Evolutionary conservation across 2,888 invertebrate genomes (phyloP).

Genomic region (Mamestra brassicae): DNA sequence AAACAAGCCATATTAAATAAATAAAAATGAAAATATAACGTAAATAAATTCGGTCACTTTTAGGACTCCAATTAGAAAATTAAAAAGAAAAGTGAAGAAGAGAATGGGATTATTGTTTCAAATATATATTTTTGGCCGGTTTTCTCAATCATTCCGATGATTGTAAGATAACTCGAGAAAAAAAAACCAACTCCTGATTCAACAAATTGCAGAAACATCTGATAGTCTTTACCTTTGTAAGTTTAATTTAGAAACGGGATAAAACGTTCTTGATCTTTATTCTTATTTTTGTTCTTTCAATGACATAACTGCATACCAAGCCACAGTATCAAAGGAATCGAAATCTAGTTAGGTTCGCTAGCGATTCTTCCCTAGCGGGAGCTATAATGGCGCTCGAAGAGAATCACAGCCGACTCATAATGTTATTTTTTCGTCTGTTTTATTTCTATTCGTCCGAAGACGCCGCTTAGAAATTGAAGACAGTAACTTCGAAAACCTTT

Average conservation of each 20-base stretch:
- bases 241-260: not conserved
- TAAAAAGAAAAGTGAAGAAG: too few species aligned
- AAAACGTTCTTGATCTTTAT: not conserved
- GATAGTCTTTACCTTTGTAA: not conserved
- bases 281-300: not conserved
- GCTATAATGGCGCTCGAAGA: conserved; percentile 37
- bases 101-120: too few species aligned
- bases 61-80: too few species aligned
- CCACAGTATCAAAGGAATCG: conserved; percentile 52
- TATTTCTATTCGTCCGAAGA: conserved; percentile 54
- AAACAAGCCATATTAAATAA: too few species aligned
- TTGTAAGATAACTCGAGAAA: not conserved
- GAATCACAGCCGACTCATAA: conserved; percentile 37
- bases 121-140: too few species aligned
- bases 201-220: not conserved
- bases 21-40: too few species aligned
- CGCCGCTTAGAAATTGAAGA: conserved; percentile 58
- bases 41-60: too few species aligned
- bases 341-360: conserved; percentile 57
- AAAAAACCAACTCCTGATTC: too few species aligned
- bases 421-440: conserved; percentile 60
- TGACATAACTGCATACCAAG: conserved; percentile 20
- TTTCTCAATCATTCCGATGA: not conserved
- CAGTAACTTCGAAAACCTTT: conserved; percentile 57
- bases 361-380: conserved; percentile 35